phyloP scores from a whole-genome alignment of 2,888 invertebrate species.

The Pyrrhosoma nymphula region DNA sequence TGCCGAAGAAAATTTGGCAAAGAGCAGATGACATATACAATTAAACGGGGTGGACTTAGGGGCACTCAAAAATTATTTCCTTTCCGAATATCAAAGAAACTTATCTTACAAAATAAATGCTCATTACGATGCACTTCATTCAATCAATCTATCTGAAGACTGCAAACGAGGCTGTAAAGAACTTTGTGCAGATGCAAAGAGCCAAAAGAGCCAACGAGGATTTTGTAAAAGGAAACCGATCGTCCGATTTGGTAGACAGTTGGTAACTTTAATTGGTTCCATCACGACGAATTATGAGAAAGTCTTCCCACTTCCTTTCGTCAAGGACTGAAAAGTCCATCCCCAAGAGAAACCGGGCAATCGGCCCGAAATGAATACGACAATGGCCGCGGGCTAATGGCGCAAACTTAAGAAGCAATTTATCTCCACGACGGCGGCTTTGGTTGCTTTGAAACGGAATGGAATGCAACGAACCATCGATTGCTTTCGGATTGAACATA shows the following conservation, averaged over 20 bases:
- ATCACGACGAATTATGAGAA: background rate
- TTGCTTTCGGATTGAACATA: conserved; percentile 12
- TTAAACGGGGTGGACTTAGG: background rate
- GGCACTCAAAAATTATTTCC: background rate
- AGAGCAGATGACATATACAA: background rate
- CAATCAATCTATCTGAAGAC: background rate
- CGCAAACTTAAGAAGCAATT: conserved; percentile 19
- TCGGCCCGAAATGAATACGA: background rate
- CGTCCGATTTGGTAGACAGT: background rate
- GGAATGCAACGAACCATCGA: conserved; percentile 43
- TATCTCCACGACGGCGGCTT: conserved; percentile 1
- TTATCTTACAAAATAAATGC: background rate
- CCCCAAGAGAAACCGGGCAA: background rate
- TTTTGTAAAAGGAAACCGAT: background rate
- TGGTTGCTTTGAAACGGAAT: conserved; percentile 46
- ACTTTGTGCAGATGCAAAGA: background rate
- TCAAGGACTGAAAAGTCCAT: background rate
- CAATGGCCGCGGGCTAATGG: conserved; percentile 15
- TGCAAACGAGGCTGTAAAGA: background rate
- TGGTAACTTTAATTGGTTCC: background rate
- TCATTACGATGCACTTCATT: background rate
- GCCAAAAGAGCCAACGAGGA: background rate
- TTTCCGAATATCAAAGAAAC: background rate
- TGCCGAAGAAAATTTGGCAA: background rate
- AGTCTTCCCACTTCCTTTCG: background rate